Conservation (phyloP, 2,888 invertebrate genomes). For the Xiphydria camelus region DNA sequence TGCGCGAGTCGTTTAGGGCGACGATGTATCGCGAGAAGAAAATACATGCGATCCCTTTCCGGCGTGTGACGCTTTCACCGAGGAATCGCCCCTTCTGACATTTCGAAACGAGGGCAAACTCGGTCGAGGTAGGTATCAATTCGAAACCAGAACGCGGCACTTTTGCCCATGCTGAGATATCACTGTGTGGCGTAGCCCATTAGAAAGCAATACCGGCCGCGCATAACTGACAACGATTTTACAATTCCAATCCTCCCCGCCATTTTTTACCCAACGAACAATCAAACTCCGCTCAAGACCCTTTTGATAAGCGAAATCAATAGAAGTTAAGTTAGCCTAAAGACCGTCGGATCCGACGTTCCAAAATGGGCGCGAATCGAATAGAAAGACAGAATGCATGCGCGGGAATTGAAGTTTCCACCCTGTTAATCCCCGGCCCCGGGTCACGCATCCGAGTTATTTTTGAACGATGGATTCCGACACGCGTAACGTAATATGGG, state of each 20-base stretch:
- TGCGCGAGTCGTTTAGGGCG: no score
- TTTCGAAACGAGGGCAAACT: no score
- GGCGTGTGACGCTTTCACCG: no score
- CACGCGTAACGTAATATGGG: constrained; percentile 4
- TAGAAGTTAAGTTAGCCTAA: constrained; percentile 43
- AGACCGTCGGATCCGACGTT: constrained; percentile 14
- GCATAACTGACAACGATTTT: constrained; percentile 50
- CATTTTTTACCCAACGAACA: constrained; percentile 45
- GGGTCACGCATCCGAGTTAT: no score
- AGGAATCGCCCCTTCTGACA: no score
- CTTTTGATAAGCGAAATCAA: constrained; percentile 42
- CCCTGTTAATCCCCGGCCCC: background rate
- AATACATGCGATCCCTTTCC: no score
- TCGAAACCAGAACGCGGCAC: constrained; percentile 36
- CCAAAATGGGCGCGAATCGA: constrained; percentile 1
- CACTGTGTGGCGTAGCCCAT: constrained; percentile 29
- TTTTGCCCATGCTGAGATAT: constrained; percentile 28
- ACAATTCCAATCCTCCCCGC: constrained; percentile 39
- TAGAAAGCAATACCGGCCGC: constrained; percentile 47
- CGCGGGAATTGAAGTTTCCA: no score
- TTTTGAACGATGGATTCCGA: constrained; percentile 1
- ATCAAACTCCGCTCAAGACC: constrained; percentile 51
- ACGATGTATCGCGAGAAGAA: no score
- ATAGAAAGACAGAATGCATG: no score
- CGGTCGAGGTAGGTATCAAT: no score